Conservation (phyloP, 2,797 vertebrate species). For the Picus viridis region DNA sequence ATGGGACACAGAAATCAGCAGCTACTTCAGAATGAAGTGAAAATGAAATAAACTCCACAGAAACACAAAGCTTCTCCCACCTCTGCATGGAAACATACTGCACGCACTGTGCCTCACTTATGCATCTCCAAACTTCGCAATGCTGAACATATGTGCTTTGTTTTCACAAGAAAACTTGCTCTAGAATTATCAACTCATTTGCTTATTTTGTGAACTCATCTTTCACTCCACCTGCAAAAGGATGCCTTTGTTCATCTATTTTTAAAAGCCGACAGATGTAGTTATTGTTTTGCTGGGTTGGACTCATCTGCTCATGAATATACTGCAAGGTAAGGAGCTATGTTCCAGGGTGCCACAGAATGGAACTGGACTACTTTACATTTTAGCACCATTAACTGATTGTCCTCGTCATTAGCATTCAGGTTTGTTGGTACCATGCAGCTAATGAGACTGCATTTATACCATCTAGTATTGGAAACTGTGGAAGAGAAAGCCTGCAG, state of each 20-base stretch:
- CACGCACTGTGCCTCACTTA: neutral
- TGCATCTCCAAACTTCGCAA: neutral
- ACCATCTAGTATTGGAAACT: neutral
- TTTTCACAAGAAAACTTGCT: conserved; percentile 2
- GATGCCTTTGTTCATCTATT: neutral
- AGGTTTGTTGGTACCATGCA: neutral
- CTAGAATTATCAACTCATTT: neutral
- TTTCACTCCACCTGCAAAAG: neutral
- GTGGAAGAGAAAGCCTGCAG: fast-evolving
- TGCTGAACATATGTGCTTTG: neutral
- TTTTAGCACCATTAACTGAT: neutral
- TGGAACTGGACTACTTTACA: neutral
- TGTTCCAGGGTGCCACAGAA: neutral
- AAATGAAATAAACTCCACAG: neutral
- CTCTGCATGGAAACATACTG: neutral
- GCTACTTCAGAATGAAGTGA: neutral
- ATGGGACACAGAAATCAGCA: conserved; percentile 37
- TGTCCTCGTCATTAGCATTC: neutral
- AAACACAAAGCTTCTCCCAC: neutral
- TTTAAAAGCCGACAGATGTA: neutral
- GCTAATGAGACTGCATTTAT: neutral
- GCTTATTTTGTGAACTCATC: neutral
- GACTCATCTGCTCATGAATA: neutral
- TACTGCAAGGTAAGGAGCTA: neutral
- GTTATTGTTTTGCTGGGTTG: neutral